Evolutionary conservation across 2,113 vertebrate species (phyloP).

Genomic region (Thryonomys swinderianus): DNA sequence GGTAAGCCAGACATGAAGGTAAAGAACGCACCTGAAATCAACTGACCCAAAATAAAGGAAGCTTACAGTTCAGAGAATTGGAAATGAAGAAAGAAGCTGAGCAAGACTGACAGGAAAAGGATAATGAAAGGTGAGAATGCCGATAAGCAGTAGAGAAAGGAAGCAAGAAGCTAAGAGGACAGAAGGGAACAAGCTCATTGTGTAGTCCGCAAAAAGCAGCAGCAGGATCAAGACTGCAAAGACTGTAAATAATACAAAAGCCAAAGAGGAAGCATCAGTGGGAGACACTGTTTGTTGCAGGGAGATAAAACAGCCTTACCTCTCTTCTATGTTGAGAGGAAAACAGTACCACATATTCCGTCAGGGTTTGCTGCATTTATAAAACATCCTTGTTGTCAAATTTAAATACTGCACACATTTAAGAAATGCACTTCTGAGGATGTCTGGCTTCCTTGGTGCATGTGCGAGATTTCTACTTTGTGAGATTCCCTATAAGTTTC

Average conservation of each 20-base stretch:
- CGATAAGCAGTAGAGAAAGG: not conserved
- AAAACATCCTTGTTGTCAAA: not conserved
- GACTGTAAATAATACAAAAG: not conserved
- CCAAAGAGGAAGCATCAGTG: rapidly evolving
- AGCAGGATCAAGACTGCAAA: not conserved
- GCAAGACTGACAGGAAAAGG: conserved; percentile 41
- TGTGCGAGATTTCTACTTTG: not conserved
- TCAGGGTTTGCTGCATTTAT: not conserved
- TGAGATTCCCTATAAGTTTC: no score
- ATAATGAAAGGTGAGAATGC: conserved; percentile 45
- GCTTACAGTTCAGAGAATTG: not conserved
- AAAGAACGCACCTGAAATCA: conserved; percentile 32
- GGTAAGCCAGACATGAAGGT: conserved; percentile 4
- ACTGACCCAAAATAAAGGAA: not conserved
- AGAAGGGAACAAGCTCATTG: not conserved
- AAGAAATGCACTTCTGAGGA: not conserved
- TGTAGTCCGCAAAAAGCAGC: not conserved
- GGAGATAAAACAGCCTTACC: not conserved
- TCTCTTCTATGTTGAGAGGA: not conserved
- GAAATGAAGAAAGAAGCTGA: conserved; percentile 55
- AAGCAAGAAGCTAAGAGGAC: conserved; percentile 25
- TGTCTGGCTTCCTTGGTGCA: not conserved
- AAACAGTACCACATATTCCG: not conserved
- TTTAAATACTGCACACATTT: not conserved
- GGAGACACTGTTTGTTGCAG: not conserved